Conservation (phyloP, 2,797 vertebrate species). For the Pempheris klunzingeri region DNA sequence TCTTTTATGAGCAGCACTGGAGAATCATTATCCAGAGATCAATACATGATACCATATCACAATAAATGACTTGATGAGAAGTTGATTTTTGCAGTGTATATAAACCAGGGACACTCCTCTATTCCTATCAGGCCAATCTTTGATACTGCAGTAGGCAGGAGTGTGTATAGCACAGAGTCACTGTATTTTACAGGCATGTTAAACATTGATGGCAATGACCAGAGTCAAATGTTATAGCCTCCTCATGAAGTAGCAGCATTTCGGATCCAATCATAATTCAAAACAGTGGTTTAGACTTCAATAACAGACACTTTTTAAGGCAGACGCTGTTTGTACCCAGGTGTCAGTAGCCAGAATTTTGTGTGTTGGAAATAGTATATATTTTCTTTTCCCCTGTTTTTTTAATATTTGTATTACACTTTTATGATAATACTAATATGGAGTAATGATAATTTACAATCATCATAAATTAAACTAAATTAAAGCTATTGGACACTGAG, state of each 20-base stretch:
- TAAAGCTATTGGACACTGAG: background rate
- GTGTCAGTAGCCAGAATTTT: no score
- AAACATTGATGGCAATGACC: constrained; percentile 10
- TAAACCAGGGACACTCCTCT: background rate
- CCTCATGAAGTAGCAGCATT: background rate
- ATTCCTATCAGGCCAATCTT: background rate
- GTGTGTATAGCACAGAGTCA: constrained; percentile 1
- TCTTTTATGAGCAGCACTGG: background rate
- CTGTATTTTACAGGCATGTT: constrained; percentile 11
- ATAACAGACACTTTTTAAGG: no score
- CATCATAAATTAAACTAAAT: no score
- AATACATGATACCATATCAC: no score
- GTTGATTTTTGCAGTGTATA: background rate
- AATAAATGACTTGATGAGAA: background rate
- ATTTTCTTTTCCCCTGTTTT: no score
- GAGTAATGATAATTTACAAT: no score
- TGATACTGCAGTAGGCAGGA: background rate
- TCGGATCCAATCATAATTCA: no score
- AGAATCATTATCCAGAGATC: background rate
- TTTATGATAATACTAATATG: no score
- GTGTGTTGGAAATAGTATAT: no score
- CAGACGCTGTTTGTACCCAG: no score
- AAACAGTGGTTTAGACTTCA: no score
- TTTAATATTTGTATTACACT: no score
- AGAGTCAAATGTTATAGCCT: constrained; percentile 1